A percentile compares a stretch with the other conserved stretches of the same genome.
phyloP scores from a whole-genome alignment of 2,113 vertebrate species.

The Tapirus terrestris region DNA sequence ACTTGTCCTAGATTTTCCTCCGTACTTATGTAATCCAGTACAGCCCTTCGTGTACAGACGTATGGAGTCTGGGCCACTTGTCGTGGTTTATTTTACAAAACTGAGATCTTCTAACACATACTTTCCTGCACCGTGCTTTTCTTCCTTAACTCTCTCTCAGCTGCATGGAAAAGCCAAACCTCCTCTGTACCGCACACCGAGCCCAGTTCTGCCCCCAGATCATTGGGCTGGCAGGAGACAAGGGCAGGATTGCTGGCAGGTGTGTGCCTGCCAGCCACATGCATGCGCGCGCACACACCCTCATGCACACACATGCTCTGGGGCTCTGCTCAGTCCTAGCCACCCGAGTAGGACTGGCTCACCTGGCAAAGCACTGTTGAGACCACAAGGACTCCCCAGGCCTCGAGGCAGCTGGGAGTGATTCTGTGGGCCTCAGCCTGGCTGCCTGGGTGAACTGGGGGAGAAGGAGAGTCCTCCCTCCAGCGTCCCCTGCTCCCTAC shows the following conservation, averaged over 20 bases:
- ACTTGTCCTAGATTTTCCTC: neutral
- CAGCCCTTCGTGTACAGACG: neutral
- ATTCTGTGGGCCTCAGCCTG: neutral
- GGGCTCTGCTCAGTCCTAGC: neutral
- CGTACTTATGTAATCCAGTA: neutral
- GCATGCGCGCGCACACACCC: neutral
- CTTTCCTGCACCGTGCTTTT: neutral
- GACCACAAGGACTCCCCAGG: neutral
- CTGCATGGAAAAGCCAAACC: neutral
- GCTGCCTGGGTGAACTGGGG: neutral
- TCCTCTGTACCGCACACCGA: neutral
- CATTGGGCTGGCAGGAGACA: neutral
- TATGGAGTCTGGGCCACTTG: neutral
- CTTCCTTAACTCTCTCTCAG: neutral
- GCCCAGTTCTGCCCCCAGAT: neutral
- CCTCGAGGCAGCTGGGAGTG: neutral
- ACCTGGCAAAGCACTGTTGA: neutral
- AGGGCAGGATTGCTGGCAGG: neutral
- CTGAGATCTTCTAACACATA: neutral
- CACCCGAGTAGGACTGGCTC: neutral
- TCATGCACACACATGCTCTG: rapidly evolving
- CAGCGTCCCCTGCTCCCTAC: rapidly evolving
- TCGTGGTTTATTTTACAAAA: conserved; percentile 2
- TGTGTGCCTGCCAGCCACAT: neutral
- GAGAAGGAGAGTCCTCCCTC: neutral